Conservation (phyloP, 1,140 invertebrate species). For the roundworm (Caenorhabditis elegans) region WBcel235 BX284603.4:3700501-3701000, state of each 20-base stretch:
- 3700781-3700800: constrained; percentile 87
- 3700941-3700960: constrained; percentile 88
- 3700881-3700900: constrained; percentile 70
- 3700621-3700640: constrained; percentile 91
- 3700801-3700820: constrained; percentile 76
- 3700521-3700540: constrained; percentile 75
- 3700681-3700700: constrained; percentile 75
- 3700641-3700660: constrained; percentile 94
- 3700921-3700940: constrained; percentile 72
- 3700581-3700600: constrained; percentile 93
- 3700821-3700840: constrained; percentile 74
- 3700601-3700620: constrained; percentile 96
- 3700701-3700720: constrained; percentile 84
- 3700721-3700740: constrained; percentile 77
- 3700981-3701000: constrained; percentile 82
- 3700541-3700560: constrained; percentile 76
- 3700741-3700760: constrained; percentile 74
- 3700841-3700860: not conserved
- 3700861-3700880: constrained; percentile 75
- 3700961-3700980: constrained; percentile 73
- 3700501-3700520: constrained; percentile 82
- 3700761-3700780: constrained; percentile 76
- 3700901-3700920: no score
- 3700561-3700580: constrained; percentile 79
- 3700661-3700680: constrained; percentile 82